Percentiles rank a stretch among this genome's conserved stretches.
phyloP scores from a whole-genome alignment of 92 coral and sea anemone genomes.

The Plumapathes pennacea region DNA sequence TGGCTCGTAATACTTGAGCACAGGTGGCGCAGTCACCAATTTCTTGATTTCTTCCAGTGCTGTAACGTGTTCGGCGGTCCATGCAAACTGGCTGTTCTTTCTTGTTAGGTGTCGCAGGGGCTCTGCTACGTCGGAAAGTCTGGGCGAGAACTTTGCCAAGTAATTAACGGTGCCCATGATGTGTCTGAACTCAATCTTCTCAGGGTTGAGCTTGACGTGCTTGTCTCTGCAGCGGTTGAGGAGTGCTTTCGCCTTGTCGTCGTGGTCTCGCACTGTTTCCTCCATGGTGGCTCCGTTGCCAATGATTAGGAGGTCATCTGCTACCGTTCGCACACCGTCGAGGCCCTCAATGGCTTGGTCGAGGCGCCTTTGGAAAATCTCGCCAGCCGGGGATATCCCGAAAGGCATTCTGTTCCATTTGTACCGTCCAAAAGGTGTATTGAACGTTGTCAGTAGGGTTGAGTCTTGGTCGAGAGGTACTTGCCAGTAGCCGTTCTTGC shows the following conservation, averaged over 20 bases:
- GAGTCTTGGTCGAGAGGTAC: neutral
- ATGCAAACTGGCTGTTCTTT: neutral
- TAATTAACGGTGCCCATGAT: slow-evolving; percentile 26
- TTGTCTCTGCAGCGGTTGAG: slow-evolving; percentile 21
- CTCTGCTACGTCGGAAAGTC: slow-evolving; percentile 9
- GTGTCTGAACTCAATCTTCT: no score
- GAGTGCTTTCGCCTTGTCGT: slow-evolving; percentile 4
- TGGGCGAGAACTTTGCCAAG: slow-evolving; percentile 13
- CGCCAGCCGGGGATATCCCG: slow-evolving; percentile 15
- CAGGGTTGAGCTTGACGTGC: no score
- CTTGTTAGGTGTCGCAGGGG: slow-evolving; percentile 1
- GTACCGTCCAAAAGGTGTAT: slow-evolving; percentile 30
- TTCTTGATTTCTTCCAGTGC: slow-evolving; percentile 12
- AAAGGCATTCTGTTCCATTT: slow-evolving; percentile 30
- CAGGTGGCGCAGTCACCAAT: slow-evolving; percentile 16
- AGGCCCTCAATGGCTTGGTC: slow-evolving; percentile 24
- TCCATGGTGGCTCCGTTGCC: slow-evolving; percentile 23
- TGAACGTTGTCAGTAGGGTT: neutral
- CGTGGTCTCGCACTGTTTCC: slow-evolving; percentile 35
- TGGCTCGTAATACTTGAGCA: slow-evolving; percentile 18
- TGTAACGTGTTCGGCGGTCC: slow-evolving; percentile 4
- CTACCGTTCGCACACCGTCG: slow-evolving; percentile 20
- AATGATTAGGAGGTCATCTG: slow-evolving; percentile 37
- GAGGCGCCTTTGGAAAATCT: slow-evolving; percentile 19
- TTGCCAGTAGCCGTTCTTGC: slow-evolving; percentile 11